phyloP scores from a whole-genome alignment of 2,888 invertebrate genomes.

The Rotaria sp. region DNA sequence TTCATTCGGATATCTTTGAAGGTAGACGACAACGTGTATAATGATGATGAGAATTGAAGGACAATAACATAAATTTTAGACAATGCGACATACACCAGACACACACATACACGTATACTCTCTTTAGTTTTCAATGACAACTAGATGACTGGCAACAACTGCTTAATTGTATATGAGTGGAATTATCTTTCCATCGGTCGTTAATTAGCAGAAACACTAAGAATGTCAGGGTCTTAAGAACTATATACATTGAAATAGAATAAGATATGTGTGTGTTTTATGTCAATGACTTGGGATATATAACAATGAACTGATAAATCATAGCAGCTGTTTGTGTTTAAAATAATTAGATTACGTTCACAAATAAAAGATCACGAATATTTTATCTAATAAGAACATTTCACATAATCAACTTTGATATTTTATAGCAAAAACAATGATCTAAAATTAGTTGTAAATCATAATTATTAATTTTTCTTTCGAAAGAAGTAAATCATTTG shows the following conservation, averaged over 20 bases:
- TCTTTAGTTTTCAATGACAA: not conserved
- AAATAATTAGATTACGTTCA: no score
- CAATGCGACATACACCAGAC: constrained; percentile 6
- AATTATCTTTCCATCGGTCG: not conserved
- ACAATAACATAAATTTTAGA: not conserved
- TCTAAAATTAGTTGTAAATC: no score
- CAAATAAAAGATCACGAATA: no score
- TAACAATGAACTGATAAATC: not conserved
- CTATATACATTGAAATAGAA: not conserved
- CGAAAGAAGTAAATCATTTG: no score
- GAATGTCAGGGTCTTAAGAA: not conserved
- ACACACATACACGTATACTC: not conserved
- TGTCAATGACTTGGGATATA: not conserved
- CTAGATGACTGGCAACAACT: constrained; percentile 5
- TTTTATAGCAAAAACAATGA: no score
- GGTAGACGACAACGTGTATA: not conserved
- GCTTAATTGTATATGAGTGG: not conserved
- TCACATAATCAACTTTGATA: no score
- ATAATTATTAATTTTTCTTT: no score
- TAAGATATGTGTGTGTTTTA: not conserved
- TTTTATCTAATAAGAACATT: no score
- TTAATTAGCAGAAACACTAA: not conserved
- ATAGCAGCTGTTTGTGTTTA: not conserved
- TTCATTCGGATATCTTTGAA: not conserved
- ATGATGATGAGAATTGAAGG: constrained; percentile 9